Conservation (phyloP, 2,113 vertebrate species). For the Seriola quinqueradiata region DNA sequence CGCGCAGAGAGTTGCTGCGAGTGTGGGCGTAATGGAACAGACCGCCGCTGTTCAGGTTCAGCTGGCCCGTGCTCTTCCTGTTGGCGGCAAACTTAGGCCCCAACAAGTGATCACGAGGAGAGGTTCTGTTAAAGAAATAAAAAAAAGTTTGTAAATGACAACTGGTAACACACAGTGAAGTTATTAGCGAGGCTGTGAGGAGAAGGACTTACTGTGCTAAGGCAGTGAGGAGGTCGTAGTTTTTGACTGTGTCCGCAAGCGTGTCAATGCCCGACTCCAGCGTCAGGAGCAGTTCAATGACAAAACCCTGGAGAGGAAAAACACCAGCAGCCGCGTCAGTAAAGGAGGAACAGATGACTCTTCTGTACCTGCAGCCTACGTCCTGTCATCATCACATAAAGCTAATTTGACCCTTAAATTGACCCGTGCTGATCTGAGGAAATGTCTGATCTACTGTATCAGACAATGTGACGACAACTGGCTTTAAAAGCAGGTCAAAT, state of each 20-base stretch:
- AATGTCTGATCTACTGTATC: not conserved
- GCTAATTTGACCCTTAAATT: too few relatives aligned
- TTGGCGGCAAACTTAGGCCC: constrained; percentile 96
- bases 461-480: not conserved
- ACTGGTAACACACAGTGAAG: too few relatives aligned
- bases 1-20: constrained; percentile 94
- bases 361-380: too few relatives aligned
- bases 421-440: too few relatives aligned
- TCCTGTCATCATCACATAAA: not conserved
- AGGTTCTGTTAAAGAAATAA: constrained; percentile 79
- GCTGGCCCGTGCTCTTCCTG: constrained; percentile 97
- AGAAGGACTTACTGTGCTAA: constrained; percentile 92
- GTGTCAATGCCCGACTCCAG: constrained; percentile 97
- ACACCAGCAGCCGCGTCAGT: not conserved
- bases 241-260: constrained; percentile 95
- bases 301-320: constrained; percentile 91
- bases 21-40: constrained; percentile 87
- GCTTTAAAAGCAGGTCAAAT: not conserved
- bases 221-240: constrained; percentile 95
- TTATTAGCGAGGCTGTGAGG: not conserved
- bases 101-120: constrained; percentile 90
- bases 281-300: constrained; percentile 97
- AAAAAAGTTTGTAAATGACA: not conserved
- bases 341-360: not conserved
- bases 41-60: constrained; percentile 91